Conservation (phyloP, 2,888 invertebrate genomes). For the Diplazon laetatorius region DNA sequence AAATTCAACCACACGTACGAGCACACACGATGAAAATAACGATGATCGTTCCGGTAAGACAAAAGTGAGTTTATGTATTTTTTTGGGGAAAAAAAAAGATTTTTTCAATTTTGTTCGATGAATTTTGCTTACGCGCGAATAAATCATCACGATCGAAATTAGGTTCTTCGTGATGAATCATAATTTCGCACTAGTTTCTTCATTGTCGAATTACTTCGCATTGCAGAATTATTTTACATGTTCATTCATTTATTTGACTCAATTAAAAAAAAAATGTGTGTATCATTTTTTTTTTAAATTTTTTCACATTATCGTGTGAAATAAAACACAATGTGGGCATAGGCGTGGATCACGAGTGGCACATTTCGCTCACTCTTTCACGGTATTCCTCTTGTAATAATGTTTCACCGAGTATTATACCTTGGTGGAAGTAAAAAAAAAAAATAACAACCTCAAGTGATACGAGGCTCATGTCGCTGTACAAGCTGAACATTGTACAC, state of each 20-base stretch:
- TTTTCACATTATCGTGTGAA: no score
- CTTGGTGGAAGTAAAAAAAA: conserved; percentile 10
- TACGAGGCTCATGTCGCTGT: conserved; percentile 28
- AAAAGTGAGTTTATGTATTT: conserved; percentile 11
- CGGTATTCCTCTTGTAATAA: neutral
- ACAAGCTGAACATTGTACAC: neutral
- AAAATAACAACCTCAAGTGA: conserved; percentile 25
- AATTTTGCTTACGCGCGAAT: neutral
- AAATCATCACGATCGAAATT: no score
- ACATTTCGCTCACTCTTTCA: neutral
- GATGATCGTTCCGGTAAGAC: neutral
- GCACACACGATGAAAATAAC: no score
- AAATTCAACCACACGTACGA: no score
- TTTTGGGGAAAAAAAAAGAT: no score
- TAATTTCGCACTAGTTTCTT: no score
- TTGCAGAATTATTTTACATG: no score
- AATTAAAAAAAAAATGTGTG: no score
- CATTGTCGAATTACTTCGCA: no score
- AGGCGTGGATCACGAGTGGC: neutral
- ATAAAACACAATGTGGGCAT: neutral
- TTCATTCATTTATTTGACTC: no score
- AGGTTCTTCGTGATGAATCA: no score
- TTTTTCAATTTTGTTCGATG: neutral
- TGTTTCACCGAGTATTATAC: conserved; percentile 2
- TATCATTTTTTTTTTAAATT: no score